These are phyloP conservation scores for Synanthedon myopaeformis DNA, from an alignment of 2,888 invertebrate species.

Conservation along the genomic window DNA sequence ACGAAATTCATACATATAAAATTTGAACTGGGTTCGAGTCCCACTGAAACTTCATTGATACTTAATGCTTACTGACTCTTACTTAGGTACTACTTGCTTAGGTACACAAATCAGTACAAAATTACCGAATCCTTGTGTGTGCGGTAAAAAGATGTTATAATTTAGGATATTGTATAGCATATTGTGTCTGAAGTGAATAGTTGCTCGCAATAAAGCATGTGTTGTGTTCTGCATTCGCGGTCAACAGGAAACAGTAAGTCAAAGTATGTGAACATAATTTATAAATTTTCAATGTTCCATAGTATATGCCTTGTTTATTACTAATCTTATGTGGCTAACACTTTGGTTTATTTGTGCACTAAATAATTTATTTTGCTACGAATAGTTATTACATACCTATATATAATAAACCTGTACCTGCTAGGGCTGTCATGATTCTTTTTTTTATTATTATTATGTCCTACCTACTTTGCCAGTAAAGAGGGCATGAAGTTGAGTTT, in stretches of 20 bases:
- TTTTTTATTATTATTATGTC: not conserved
- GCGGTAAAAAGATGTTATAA: slow-evolving; percentile 24
- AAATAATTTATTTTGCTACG: slow-evolving; percentile 31
- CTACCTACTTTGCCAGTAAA: not conserved
- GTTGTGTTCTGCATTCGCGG: slow-evolving; percentile 68
- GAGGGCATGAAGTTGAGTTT: slow-evolving; percentile 18
- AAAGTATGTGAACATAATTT: slow-evolving; percentile 57
- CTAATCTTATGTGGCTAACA: slow-evolving; percentile 66
- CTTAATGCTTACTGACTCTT: not conserved
- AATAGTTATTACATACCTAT: not conserved
- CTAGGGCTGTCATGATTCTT: no score
- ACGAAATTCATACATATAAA: no score
- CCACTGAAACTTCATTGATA: no score
- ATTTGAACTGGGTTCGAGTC: no score
- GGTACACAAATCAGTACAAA: slow-evolving; percentile 6
- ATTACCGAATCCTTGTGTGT: slow-evolving; percentile 50
- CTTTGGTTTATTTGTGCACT: slow-evolving; percentile 41
- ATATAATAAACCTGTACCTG: no score
- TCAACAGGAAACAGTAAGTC: slow-evolving; percentile 85
- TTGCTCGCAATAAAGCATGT: slow-evolving; percentile 64
- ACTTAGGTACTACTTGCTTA: not conserved
- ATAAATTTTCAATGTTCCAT: slow-evolving; percentile 38
- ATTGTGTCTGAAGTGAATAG: slow-evolving; percentile 35
- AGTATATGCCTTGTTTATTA: slow-evolving; percentile 27
- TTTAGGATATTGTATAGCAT: slow-evolving; percentile 16